These are phyloP conservation scores for Xylocopa sonorina DNA, from an alignment of 1,140 invertebrate genomes.

Conservation along the genomic window DNA sequence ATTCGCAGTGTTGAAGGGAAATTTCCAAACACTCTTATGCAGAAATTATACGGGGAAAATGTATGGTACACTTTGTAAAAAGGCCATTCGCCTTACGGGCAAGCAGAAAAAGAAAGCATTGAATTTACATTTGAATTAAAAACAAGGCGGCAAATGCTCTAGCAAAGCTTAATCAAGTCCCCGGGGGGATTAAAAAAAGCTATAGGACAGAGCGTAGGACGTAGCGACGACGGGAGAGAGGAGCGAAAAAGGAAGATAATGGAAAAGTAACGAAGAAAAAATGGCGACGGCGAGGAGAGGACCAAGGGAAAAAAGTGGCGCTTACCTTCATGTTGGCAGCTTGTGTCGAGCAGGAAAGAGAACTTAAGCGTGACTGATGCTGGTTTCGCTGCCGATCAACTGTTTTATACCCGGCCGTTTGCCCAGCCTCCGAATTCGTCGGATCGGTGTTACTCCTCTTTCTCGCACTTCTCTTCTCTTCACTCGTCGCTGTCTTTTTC, in stretches of 20 bases:
- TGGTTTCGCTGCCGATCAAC: slow-evolving; percentile 49
- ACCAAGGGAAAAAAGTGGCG: not conserved
- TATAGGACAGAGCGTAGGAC: not conserved
- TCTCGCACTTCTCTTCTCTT: not conserved
- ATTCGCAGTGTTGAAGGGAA: not conserved
- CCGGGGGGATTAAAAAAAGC: not conserved
- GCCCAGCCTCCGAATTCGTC: slow-evolving; percentile 59
- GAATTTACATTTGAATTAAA: not conserved
- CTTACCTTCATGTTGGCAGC: slow-evolving; percentile 70
- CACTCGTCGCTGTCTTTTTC: not conserved
- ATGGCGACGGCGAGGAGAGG: not conserved
- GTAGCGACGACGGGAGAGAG: slow-evolving; percentile 75
- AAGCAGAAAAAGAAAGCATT: not conserved
- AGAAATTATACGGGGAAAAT: too few species aligned
- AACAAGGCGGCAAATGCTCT: not conserved
- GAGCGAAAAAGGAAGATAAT: slow-evolving; percentile 45
- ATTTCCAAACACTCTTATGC: not conserved
- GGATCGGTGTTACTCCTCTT: slow-evolving; percentile 21
- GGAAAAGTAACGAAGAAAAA: not conserved
- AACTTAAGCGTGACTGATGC: slow-evolving; percentile 68
- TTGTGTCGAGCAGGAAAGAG: slow-evolving; percentile 43
- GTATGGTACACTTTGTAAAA: not conserved
- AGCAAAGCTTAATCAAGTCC: slow-evolving; percentile 1
- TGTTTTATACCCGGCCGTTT: slow-evolving; percentile 67
- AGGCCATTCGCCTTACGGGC: not conserved